phyloP scores from a whole-genome alignment of 2,113 vertebrate species.

The Phylloscopus trochilus region DNA sequence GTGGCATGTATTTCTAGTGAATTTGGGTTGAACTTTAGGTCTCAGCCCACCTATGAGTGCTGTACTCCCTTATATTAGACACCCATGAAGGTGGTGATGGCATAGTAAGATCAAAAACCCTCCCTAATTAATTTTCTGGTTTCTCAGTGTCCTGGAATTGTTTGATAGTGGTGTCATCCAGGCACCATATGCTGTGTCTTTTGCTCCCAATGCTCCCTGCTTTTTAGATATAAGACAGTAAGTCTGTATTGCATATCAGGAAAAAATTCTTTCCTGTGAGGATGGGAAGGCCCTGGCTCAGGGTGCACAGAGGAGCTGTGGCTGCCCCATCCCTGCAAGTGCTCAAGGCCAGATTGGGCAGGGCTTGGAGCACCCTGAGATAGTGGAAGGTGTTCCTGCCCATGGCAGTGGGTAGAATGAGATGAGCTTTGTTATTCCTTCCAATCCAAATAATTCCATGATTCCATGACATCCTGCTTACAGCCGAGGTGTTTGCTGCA shows the following conservation, averaged over 20 bases:
- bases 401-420: neutral
- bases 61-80: neutral
- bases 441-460: neutral
- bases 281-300: neutral
- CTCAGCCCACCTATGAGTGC: neutral
- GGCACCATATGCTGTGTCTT: neutral
- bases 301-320: neutral
- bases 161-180: neutral
- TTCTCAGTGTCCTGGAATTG: neutral
- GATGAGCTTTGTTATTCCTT: neutral
- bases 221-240: neutral
- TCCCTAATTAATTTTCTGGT: neutral
- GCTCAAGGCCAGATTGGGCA: rapidly evolving
- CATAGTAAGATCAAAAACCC: neutral
- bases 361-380: neutral
- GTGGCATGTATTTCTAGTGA: neutral
- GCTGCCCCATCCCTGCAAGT: neutral
- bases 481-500: neutral
- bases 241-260: neutral
- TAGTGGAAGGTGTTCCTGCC: neutral
- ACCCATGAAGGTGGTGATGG: neutral
- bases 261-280: neutral
- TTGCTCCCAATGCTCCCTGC: neutral
- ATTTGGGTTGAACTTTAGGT: neutral
- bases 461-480: neutral